phyloP scores from a whole-genome alignment of 2,797 vertebrate genomes.

The Crocidura indochinensis region DNA sequence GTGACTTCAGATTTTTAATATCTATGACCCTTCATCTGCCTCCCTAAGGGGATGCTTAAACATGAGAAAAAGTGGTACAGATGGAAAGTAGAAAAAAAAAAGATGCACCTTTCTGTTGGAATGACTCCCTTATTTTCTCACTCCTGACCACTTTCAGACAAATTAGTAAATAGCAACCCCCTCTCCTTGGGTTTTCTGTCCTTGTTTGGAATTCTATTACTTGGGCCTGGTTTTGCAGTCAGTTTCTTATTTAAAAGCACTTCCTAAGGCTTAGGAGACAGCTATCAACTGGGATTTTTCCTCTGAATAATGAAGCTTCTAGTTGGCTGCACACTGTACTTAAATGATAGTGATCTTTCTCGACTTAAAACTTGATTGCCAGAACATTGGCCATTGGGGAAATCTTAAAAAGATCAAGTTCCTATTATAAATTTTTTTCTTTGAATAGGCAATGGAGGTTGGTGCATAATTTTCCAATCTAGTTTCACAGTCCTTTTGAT shows the following conservation, averaged over 20 bases:
- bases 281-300: constrained; percentile 45
- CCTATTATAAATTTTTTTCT: constrained; percentile 28
- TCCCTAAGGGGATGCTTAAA: not conserved
- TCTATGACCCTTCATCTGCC: accelerated
- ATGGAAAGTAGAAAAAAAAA: not conserved
- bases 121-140: not conserved
- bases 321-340: constrained; percentile 20
- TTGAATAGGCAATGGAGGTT: not conserved
- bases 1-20: not conserved
- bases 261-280: constrained; percentile 31
- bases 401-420: constrained; percentile 57
- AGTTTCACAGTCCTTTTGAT: constrained; percentile 79
- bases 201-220: constrained; percentile 29
- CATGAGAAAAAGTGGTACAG: not conserved
- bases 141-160: constrained; percentile 42
- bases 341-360: constrained; percentile 38
- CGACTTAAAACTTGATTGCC: constrained; percentile 66
- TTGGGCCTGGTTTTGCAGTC: not conserved
- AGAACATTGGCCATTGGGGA: constrained; percentile 30
- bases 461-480: constrained; percentile 69
- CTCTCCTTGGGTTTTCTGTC: not conserved
- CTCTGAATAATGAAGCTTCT: constrained; percentile 51
- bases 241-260: constrained; percentile 60
- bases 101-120: not conserved
- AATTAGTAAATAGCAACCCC: not conserved